Base-by-base conservation (phyloP, 2,113 vertebrate genomes). In the Falco punctatus region DNA sequence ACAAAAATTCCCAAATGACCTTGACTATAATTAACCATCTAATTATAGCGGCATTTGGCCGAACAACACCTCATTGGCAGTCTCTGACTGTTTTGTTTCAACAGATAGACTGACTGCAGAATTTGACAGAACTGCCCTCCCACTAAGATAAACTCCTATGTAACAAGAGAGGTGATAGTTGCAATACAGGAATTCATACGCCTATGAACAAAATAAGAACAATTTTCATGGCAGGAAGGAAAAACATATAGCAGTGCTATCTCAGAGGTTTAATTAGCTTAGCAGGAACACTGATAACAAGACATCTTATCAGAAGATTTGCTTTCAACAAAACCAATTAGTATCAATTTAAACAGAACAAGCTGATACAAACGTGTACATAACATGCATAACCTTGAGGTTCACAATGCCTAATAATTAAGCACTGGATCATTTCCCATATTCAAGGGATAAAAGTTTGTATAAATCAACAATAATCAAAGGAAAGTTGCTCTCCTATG, bases 281-380 rank as follows among this genome's bases (percentile, higher is more conserved):
- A 78, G 70, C 59, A 61, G 21, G 33, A 97, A 67, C 52, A 28
- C 57, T 59, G 69, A 86, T 81, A 90, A 94, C 33, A 81, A 84
- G 73, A 57, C 86, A 92, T 90, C 91, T 96, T 95, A 97, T 92
- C 93, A 93, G 91, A 40, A 83, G 54, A 19, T 77, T 72, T 89
- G 73, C 90, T 95, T 94, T 96, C 90, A 78, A 88, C 80, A 93
- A 92, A 96, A 88, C 52, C 88, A 91, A 79, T 88, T 86, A 95
- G 61, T 79, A 96, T 79, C 92, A 90, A 75, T 69, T 96, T 94
- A 91, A 96, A 75, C 44, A 92, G 91, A 92, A 94, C 79, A 85
- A 96, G 73, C 69, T 5, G 61, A 87, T 88, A 94, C 94, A 96
- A 94, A 94, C 0, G 0, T 49, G 78, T n/a, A 88, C 28, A 11